Conservation (phyloP, 2,888 invertebrate genomes). For the Endotricha flammealis region DNA sequence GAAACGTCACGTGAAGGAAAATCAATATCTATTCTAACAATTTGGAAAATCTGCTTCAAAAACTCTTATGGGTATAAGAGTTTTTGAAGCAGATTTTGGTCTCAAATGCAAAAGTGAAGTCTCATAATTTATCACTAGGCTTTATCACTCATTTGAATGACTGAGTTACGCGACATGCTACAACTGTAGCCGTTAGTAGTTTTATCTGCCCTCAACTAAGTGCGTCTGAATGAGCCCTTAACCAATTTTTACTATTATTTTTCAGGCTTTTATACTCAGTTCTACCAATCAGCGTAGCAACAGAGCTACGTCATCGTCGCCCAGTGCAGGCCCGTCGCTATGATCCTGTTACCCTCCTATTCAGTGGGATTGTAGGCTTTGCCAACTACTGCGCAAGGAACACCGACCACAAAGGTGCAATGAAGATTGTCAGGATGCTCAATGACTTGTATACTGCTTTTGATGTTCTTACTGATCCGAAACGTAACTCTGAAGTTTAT, state of each 20-base stretch:
- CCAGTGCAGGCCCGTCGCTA: slow-evolving; percentile 93
- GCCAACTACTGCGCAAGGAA: slow-evolving; percentile 93
- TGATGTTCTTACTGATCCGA: slow-evolving; percentile 94
- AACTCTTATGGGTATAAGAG: no score
- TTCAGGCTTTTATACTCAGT: slow-evolving; percentile 94
- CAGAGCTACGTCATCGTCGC: slow-evolving; percentile 92
- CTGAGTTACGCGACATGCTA: no score
- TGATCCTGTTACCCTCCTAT: slow-evolving; percentile 93
- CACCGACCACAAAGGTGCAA: slow-evolving; percentile 94
- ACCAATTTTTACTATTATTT: slow-evolving; percentile 16
- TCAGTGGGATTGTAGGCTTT: slow-evolving; percentile 94
- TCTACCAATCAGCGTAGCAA: slow-evolving; percentile 95
- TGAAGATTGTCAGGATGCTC: slow-evolving; percentile 96
- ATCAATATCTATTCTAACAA: no score
- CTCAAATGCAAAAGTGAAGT: no score
- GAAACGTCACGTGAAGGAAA: no score
- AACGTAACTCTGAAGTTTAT: slow-evolving; percentile 94
- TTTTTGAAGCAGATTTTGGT: no score
- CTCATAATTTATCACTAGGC: no score
- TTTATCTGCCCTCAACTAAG: no score
- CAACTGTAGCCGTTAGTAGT: no score
- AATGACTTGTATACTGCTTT: slow-evolving; percentile 96
- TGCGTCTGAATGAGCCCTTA: no score
- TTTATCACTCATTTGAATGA: no score
- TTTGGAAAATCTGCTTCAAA: no score